phyloP scores from a whole-genome alignment of 2,888 invertebrate species.

The Theodoxus fluviatilis region DNA sequence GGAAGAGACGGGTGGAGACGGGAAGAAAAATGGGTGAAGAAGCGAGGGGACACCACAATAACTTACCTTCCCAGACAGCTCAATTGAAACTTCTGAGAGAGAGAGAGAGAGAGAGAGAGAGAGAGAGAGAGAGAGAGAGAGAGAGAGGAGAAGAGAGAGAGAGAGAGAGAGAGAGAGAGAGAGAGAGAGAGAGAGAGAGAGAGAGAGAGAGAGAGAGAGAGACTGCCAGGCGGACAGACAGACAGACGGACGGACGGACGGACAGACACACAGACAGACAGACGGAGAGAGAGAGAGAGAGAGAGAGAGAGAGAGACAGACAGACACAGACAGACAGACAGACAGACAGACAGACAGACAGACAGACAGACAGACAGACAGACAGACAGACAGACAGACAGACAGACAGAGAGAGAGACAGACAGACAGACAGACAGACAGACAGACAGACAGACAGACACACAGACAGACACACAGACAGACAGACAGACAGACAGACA shows the following conservation, averaged over 20 bases:
- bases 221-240: neutral
- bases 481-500: no score
- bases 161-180: neutral
- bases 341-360: neutral
- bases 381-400: neutral
- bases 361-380: neutral
- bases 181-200: neutral
- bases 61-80: no score
- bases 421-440: neutral
- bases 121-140: slow-evolving; percentile 19
- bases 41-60: no score
- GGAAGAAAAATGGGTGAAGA: no score
- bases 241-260: neutral
- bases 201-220: slow-evolving; percentile 9
- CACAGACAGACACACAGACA: no score
- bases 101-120: slow-evolving; percentile 21
- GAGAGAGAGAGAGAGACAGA: neutral
- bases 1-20: no score
- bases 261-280: neutral
- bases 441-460: no score
- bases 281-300: neutral
- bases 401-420: slow-evolving; percentile 12
- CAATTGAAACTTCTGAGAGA: neutral
- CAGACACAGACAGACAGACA: neutral
- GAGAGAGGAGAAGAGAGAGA: neutral